Evolutionary conservation across 1,140 invertebrate species (phyloP).

Genomic region (Watersipora subatra): DNA sequence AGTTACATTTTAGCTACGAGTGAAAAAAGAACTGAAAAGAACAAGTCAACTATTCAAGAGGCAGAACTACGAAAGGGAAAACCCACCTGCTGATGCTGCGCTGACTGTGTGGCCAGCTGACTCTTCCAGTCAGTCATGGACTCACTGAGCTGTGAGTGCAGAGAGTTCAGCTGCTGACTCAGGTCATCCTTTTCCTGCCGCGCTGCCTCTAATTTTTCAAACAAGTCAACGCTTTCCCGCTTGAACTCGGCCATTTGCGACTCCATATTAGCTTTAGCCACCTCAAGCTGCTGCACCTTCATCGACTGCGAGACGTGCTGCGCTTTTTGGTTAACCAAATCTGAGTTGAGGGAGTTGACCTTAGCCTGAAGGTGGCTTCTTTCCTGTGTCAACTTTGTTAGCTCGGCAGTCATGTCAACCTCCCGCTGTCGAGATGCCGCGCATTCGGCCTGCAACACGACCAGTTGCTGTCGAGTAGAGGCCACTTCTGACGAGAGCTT

Average conservation of each 20-base stretch:
- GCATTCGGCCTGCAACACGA: background rate
- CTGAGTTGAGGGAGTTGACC: background rate
- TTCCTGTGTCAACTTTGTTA: background rate
- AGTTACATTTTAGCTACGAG: too few species aligned
- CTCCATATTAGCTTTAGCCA: background rate
- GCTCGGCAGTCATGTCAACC: background rate
- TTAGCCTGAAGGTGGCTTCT: background rate
- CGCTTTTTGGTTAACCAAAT: background rate
- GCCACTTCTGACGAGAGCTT: background rate
- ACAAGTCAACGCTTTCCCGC: background rate
- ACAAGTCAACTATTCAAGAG: too few species aligned
- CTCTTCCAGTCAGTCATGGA: background rate
- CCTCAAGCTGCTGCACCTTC: background rate
- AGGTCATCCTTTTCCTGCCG: background rate
- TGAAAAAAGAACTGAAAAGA: too few species aligned
- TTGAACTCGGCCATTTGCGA: background rate
- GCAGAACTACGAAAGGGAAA: too few species aligned
- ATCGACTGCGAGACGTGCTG: background rate
- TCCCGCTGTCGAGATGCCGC: background rate
- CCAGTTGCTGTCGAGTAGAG: background rate
- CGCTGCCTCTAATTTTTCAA: background rate
- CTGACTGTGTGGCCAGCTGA: too few species aligned
- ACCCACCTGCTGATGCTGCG: too few species aligned
- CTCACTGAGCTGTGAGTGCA: background rate
- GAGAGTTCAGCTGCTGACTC: background rate